phyloP scores from a whole-genome alignment of 2,113 vertebrate species.

The Poeciliopsis prolifica region DNA sequence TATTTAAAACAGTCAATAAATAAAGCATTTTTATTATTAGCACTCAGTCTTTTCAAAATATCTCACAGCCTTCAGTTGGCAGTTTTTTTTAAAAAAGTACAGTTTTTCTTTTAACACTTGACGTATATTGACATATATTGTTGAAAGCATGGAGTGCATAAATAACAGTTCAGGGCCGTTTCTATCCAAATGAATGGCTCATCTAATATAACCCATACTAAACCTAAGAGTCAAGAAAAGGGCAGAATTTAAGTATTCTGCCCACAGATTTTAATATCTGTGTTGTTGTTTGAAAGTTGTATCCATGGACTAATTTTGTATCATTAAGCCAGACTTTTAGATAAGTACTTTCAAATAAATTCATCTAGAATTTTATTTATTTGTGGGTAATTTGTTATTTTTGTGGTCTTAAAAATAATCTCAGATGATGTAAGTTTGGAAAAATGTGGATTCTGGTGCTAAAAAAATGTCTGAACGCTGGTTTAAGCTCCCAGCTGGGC shows the following conservation, averaged over 20 bases:
- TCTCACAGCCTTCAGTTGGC: slow-evolving; percentile 15
- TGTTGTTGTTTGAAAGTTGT: no score
- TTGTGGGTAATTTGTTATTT: not conserved
- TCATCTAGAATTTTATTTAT: not conserved
- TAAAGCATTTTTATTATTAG: slow-evolving; percentile 24
- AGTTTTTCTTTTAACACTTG: slow-evolving; percentile 17
- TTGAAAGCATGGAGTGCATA: not conserved
- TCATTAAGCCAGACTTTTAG: not conserved
- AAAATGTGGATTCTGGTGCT: not conserved
- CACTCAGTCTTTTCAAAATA: not conserved
- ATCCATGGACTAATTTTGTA: not conserved
- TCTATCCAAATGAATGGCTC: no score
- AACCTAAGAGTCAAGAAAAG: no score
- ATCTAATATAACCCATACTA: no score
- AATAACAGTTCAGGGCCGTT: no score
- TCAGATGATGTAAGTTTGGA: not conserved
- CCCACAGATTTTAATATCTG: no score
- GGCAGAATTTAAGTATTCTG: no score
- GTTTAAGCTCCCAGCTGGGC: not conserved
- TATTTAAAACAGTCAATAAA: not conserved
- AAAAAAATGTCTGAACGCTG: not conserved
- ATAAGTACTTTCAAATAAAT: not conserved
- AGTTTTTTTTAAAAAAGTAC: slow-evolving; percentile 10
- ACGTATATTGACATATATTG: not conserved
- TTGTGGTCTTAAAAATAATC: not conserved